These are phyloP conservation scores for Spea multiplicata DNA, from an alignment of 2,113 vertebrate species.

Conservation along the genomic window DNA sequence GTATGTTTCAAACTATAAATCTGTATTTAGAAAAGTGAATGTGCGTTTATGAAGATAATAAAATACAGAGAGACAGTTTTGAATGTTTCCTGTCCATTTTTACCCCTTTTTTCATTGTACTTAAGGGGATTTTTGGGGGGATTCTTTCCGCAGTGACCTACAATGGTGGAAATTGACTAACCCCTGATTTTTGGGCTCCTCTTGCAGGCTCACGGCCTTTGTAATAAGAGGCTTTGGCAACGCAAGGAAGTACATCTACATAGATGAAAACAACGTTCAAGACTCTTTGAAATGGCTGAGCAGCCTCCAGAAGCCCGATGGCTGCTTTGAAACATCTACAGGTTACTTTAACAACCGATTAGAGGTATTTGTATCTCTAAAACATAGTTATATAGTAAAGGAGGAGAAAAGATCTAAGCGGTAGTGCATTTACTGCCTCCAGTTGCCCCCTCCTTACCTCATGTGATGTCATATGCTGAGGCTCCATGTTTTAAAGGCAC, in stretches of 20 bases:
- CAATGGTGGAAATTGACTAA: not conserved
- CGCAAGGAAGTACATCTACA: slow-evolving; percentile 50
- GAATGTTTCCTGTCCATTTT: not conserved
- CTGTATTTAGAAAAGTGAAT: not conserved
- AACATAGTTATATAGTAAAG: not conserved
- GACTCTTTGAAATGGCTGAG: slow-evolving; percentile 59
- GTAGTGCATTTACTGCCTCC: not conserved
- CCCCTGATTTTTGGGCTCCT: not conserved
- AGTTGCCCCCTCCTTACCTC: not conserved
- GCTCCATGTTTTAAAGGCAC: too few species aligned
- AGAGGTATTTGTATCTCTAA: slow-evolving; percentile 64
- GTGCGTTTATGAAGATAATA: not conserved
- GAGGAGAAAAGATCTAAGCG: not conserved
- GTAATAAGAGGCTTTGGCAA: slow-evolving; percentile 59
- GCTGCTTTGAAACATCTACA: slow-evolving; percentile 71
- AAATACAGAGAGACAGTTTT: not conserved
- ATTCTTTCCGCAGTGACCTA: not conserved
- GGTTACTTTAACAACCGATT: slow-evolving; percentile 70
- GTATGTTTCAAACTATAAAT: slow-evolving; percentile 57
- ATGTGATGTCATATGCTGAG: not conserved
- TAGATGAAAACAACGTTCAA: slow-evolving; percentile 56
- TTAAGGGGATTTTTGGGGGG: not conserved
- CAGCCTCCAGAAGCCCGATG: slow-evolving; percentile 59
- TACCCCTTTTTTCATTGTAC: not conserved
- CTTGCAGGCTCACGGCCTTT: slow-evolving; percentile 60